Evolutionary conservation across 2,888 invertebrate species (phyloP).

Genomic region (Lithophane ornitopus): DNA sequence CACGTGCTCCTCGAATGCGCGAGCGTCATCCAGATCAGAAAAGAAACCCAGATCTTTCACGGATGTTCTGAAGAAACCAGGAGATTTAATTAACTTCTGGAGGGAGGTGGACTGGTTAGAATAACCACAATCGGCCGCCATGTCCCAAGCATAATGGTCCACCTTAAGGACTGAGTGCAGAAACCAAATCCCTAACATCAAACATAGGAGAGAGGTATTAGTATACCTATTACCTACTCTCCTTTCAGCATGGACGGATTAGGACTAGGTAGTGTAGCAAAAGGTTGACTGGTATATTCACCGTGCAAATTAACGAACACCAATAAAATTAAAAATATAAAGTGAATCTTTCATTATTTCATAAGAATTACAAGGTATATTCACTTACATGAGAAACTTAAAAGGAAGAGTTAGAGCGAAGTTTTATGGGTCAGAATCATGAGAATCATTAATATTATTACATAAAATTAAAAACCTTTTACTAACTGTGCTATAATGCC

Average conservation of each 20-base stretch:
- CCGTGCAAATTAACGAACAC: neutral
- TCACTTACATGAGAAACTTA: neutral
- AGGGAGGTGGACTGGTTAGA: too few species aligned
- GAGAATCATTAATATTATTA: neutral
- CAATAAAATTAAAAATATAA: neutral
- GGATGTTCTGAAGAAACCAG: too few species aligned
- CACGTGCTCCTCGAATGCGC: too few species aligned
- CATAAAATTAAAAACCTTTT: neutral
- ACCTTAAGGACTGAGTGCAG: too few species aligned
- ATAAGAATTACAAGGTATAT: neutral
- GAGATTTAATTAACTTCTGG: too few species aligned
- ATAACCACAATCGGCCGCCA: too few species aligned
- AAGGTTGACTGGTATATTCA: neutral
- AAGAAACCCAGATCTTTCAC: too few species aligned
- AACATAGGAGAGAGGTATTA: neutral
- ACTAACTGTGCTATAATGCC: neutral
- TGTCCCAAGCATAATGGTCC: too few species aligned
- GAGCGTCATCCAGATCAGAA: too few species aligned
- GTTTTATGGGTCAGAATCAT: neutral
- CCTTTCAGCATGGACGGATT: neutral
- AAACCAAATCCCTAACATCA: too few species aligned
- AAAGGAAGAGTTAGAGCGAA: neutral
- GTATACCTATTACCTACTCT: neutral
- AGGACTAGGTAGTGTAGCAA: neutral
- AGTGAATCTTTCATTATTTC: neutral